Conservation (phyloP, 2,113 vertebrate species). For the Corythornis madagascariensis region DNA sequence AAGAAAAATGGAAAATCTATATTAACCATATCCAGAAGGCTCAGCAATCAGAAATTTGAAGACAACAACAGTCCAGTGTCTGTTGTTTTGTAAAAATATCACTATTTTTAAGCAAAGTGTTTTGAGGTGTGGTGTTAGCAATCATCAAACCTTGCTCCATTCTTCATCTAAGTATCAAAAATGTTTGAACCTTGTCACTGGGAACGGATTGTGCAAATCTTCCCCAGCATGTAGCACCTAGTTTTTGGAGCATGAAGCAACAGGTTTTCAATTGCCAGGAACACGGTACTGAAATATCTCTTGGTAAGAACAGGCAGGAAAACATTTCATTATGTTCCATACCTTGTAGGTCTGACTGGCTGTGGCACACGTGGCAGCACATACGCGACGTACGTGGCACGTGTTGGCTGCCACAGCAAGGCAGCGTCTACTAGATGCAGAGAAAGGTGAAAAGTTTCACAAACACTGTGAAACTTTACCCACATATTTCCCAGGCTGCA, state of each 20-base stretch:
- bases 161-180: neutral
- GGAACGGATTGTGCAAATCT: constrained; percentile 3
- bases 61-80: neutral
- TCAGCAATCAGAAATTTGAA: neutral
- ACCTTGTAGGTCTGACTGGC: neutral
- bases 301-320: neutral
- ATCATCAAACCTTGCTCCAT: neutral
- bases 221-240: neutral
- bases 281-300: neutral
- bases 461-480: neutral
- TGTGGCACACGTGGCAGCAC: neutral
- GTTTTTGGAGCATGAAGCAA: constrained; percentile 44
- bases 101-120: neutral
- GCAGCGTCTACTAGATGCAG: neutral
- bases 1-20: neutral
- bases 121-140: neutral
- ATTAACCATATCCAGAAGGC: neutral
- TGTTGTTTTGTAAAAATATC: neutral
- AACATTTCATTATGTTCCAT: neutral
- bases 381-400: neutral
- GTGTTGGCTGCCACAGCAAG: neutral
- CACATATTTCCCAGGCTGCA: neutral
- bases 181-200: neutral
- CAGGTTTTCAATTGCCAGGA: constrained; percentile 14
- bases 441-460: neutral